These are phyloP conservation scores for Hippocampus mohnikei DNA, from an alignment of 2,113 vertebrate genomes.

Conservation along the genomic window DNA sequence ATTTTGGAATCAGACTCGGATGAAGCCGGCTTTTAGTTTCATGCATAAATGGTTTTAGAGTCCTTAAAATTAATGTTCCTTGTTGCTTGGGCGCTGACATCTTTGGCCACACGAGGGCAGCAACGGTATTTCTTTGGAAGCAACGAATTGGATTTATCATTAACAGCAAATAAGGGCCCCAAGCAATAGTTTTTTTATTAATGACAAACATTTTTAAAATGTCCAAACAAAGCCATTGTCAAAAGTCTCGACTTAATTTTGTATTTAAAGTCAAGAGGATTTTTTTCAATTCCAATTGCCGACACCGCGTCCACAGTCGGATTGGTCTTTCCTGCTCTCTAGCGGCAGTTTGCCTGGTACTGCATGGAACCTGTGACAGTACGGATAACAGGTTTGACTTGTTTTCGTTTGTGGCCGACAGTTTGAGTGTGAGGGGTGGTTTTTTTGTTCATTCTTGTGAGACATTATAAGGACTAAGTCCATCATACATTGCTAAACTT, in stretches of 20 bases:
- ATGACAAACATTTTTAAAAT: background rate
- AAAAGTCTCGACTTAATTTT: background rate
- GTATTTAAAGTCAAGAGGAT: no score
- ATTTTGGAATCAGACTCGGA: no score
- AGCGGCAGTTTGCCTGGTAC: constrained; percentile 28
- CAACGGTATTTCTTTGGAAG: constrained; percentile 11
- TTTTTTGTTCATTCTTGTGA: constrained; percentile 15
- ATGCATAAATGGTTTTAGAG: background rate
- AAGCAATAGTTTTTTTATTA: background rate
- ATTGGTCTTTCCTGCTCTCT: constrained; percentile 36
- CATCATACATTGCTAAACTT: background rate
- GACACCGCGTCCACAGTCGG: no score
- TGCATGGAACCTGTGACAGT: constrained; percentile 16
- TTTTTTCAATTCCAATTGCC: no score
- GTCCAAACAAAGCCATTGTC: background rate
- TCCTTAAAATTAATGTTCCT: background rate
- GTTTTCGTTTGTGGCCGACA: background rate
- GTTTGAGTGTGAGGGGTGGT: background rate
- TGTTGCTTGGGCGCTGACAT: background rate
- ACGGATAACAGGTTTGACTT: background rate
- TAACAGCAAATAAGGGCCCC: background rate
- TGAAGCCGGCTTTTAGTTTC: background rate
- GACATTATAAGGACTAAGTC: background rate
- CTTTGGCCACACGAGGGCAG: constrained; percentile 53
- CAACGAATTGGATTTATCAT: constrained; percentile 11